Conservation (phyloP, 1,140 invertebrate species). For the Dendrolimus punctatus region DNA sequence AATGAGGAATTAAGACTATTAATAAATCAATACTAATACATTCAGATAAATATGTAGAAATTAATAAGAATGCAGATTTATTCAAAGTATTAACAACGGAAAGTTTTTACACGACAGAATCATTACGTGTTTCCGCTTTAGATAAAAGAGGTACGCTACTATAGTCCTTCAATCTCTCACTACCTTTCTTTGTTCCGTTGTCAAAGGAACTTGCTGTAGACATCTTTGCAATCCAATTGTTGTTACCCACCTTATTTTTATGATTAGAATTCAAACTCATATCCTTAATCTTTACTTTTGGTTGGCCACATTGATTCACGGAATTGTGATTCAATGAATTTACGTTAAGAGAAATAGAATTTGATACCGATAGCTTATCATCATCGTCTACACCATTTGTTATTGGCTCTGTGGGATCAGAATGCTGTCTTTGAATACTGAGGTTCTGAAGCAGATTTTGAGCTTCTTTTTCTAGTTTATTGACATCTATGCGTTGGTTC, state of each 20-base stretch:
- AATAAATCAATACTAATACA: too few relatives aligned
- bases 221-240: constrained; percentile 65
- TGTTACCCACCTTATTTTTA: constrained; percentile 63
- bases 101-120: constrained; percentile 54
- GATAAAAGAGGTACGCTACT: constrained; percentile 61
- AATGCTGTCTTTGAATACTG: constrained; percentile 52
- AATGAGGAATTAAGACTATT: too few relatives aligned
- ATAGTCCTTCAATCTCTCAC: constrained; percentile 56
- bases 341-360: constrained; percentile 53
- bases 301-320: constrained; percentile 39
- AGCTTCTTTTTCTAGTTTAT: constrained; percentile 50
- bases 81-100: background rate
- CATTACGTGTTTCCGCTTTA: constrained; percentile 51
- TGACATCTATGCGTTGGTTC: constrained; percentile 27
- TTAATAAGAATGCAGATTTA: background rate
- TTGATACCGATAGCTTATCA: constrained; percentile 51
- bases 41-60: too few relatives aligned
- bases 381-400: constrained; percentile 52
- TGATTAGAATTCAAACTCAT: constrained; percentile 47
- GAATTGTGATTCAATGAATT: constrained; percentile 57
- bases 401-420: constrained; percentile 48
- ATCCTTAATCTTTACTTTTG: constrained; percentile 59
- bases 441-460: constrained; percentile 49
- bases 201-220: constrained; percentile 62
- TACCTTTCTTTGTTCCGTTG: constrained; percentile 43